Conservation (phyloP, 1,140 invertebrate species). For the Diorhabda carinulata region DNA sequence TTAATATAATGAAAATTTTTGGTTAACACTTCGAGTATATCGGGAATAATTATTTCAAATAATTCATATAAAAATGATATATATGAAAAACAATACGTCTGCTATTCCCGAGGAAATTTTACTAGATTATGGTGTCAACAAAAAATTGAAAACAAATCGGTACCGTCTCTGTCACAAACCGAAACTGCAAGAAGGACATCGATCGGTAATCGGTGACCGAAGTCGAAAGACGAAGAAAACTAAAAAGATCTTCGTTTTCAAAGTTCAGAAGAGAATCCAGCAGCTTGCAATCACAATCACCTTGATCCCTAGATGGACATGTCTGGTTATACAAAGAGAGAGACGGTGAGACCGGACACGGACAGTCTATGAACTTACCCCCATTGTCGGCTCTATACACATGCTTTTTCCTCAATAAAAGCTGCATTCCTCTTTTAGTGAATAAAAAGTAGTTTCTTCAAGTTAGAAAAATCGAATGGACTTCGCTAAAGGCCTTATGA, state of each 20-base stretch:
- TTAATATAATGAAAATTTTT: too few relatives aligned
- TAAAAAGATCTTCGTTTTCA: not conserved
- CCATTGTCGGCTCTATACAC: constrained; percentile 39
- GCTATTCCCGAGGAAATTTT: too few relatives aligned
- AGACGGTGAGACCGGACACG: constrained; percentile 24
- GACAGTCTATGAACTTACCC: constrained; percentile 43
- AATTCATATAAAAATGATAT: too few relatives aligned
- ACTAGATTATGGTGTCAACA: too few relatives aligned
- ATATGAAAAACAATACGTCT: too few relatives aligned
- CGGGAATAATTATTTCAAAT: too few relatives aligned
- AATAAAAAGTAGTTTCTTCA: constrained; percentile 44
- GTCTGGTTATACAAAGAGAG: constrained; percentile 35
- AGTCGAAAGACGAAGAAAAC: constrained; percentile 6
- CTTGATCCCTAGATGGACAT: constrained; percentile 41
- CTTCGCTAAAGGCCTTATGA: constrained; percentile 6
- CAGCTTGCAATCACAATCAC: constrained; percentile 32
- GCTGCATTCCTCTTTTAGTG: constrained; percentile 38
- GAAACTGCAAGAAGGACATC: not conserved
- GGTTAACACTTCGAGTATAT: too few relatives aligned
- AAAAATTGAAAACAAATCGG: not conserved
- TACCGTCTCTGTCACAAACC: not conserved
- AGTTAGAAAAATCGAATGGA: constrained; percentile 33
- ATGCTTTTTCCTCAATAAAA: constrained; percentile 40
- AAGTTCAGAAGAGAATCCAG: not conserved
- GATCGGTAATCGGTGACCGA: constrained; percentile 8